These are phyloP conservation scores for Drosophila austrosaltans DNA, from an alignment of 2,888 invertebrate genomes.

Conservation along the genomic window DNA sequence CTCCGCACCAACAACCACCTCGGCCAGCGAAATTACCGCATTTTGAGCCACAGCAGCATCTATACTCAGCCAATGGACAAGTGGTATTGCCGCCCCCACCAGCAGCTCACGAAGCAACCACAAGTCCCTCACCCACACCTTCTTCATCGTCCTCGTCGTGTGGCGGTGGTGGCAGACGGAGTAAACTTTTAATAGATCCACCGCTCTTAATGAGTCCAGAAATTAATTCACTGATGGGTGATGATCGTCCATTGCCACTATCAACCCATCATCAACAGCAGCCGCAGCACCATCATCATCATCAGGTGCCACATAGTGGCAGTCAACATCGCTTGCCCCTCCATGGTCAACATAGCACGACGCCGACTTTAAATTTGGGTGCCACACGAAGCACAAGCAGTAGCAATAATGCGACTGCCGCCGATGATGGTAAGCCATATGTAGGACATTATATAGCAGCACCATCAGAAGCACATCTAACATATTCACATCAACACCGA, in stretches of 20 bases:
- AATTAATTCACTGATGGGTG: conserved; percentile 87
- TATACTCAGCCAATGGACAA: conserved; percentile 55
- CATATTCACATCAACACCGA: conserved; percentile 37
- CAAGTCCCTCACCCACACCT: conserved; percentile 66
- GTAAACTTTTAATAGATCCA: conserved; percentile 73
- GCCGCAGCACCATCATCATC: conserved; percentile 38
- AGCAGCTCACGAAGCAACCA: conserved; percentile 65
- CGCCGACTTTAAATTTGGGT: conserved; percentile 62
- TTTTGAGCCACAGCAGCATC: conserved; percentile 77
- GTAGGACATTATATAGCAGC: conserved; percentile 54
- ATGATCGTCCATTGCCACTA: conserved; percentile 83
- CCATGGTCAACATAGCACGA: conserved; percentile 40
- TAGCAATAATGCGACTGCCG: conserved; percentile 43
- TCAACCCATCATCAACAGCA: conserved; percentile 56
- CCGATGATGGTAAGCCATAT: conserved; percentile 70
- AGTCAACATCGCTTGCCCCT: conserved; percentile 42
- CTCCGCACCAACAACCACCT: conserved; percentile 83
- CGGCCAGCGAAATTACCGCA: conserved; percentile 84
- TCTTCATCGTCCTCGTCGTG: conserved; percentile 69
- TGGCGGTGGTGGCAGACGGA: conserved; percentile 61
- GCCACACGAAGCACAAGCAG: conserved; percentile 1
- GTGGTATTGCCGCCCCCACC: conserved; percentile 47
- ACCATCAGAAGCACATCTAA: conserved; percentile 16
- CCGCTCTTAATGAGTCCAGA: conserved; percentile 87
- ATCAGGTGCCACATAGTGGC: conserved; percentile 38